These are phyloP conservation scores for Hylomyscus alleni DNA, from an alignment of 2,797 vertebrate species.

Conservation along the genomic window DNA sequence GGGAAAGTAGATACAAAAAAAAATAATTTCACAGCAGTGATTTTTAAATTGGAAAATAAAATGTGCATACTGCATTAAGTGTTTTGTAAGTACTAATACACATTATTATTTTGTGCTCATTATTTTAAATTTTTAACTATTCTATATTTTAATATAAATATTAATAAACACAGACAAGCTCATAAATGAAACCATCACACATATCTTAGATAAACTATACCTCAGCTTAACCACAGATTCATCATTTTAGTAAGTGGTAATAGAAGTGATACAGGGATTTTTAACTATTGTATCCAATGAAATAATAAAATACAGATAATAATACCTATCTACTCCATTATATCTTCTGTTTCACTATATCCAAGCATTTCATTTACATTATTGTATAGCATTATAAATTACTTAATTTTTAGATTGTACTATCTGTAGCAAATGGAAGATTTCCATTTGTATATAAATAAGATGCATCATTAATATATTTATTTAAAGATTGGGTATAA, in stretches of 20 bases:
- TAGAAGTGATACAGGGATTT: not conserved
- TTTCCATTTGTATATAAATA: not conserved
- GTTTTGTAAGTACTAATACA: not conserved
- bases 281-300: not conserved
- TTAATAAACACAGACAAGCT: not conserved
- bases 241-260: not conserved
- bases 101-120: not conserved
- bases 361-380: not conserved
- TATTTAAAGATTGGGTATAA: not conserved
- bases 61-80: not conserved
- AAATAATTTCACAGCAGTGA: not conserved
- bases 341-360: not conserved
- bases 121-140: slow-evolving; percentile 15
- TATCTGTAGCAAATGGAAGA: not conserved
- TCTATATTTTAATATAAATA: slow-evolving; percentile 3
- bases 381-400: slow-evolving; percentile 4
- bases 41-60: not conserved
- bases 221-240: not conserved
- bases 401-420: slow-evolving; percentile 14
- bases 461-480: not conserved
- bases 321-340: not conserved
- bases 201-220: not conserved
- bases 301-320: not conserved
- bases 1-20: not conserved
- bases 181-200: not conserved